Percentiles rank a stretch among this genome's conserved stretches.
Conservation (phyloP, 1,140 invertebrate genomes). For the Popillia japonica region DNA sequence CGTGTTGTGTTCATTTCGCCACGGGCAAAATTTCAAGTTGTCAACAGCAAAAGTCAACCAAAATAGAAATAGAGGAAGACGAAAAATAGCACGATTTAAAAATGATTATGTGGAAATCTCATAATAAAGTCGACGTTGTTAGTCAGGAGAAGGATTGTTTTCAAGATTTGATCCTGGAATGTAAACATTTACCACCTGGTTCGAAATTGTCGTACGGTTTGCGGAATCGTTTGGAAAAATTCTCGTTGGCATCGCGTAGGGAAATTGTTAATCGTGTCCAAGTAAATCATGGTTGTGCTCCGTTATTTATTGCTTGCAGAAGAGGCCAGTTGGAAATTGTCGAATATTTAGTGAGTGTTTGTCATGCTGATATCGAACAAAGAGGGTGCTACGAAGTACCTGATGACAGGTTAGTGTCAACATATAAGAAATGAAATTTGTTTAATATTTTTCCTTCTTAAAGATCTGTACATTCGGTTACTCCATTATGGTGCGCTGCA, state of each 20-base stretch:
- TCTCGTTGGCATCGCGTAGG: conserved; percentile 65
- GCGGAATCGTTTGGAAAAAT: conserved; percentile 71
- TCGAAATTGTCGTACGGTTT: conserved; percentile 72
- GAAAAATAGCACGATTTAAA: neutral
- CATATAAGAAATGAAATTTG: neutral
- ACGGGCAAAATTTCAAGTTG: conserved; percentile 13
- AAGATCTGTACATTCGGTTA: conserved; percentile 80
- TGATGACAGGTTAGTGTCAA: conserved; percentile 64
- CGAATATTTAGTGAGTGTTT: conserved; percentile 85
- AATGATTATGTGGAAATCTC: conserved; percentile 52
- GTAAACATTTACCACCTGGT: conserved; percentile 72
- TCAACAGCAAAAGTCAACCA: conserved; percentile 24
- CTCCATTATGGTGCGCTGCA: conserved; percentile 92
- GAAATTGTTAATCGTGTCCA: conserved; percentile 71
- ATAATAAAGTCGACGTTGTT: conserved; percentile 59
- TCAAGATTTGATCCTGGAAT: conserved; percentile 73
- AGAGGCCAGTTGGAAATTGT: conserved; percentile 87
- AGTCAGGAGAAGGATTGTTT: conserved; percentile 70
- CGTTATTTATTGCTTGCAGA: conserved; percentile 86
- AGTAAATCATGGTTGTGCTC: conserved; percentile 76
- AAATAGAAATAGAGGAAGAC: neutral
- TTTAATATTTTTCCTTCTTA: conserved; percentile 39
- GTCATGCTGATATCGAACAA: conserved; percentile 86
- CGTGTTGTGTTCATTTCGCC: neutral
- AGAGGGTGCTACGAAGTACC: conserved; percentile 79